Evolutionary conservation across 1,140 invertebrate genomes (phyloP).

Genomic region (Drosophila carrolli): DNA sequence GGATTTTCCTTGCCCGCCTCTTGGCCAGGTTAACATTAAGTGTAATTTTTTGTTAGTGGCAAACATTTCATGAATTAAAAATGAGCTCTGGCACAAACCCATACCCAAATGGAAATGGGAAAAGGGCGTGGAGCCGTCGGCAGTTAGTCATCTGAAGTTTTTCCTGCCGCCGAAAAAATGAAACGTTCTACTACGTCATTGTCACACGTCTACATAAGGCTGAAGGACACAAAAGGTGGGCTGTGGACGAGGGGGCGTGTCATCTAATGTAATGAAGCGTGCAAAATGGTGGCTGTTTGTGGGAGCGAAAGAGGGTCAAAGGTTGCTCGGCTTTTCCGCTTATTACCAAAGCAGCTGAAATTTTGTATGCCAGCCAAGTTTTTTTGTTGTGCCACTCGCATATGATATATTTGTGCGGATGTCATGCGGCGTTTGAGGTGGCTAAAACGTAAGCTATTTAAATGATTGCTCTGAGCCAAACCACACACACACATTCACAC

Average conservation of each 20-base stretch:
- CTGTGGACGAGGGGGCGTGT: constrained; percentile 34
- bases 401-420: constrained; percentile 45
- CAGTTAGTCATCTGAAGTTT: constrained; percentile 60
- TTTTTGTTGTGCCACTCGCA: constrained; percentile 4
- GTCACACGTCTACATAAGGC: constrained; percentile 44
- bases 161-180: constrained; percentile 48
- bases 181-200: constrained; percentile 64
- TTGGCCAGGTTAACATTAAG: constrained; percentile 50
- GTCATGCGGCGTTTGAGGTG: constrained; percentile 32
- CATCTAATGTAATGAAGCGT: constrained; percentile 65
- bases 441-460: constrained; percentile 53
- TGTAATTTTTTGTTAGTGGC: constrained; percentile 67
- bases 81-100: constrained; percentile 8
- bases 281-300: constrained; percentile 13
- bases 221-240: constrained; percentile 8
- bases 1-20: constrained; percentile 11
- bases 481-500: neutral
- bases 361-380: constrained; percentile 44
- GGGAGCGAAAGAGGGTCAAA: constrained; percentile 25
- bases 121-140: constrained; percentile 54
- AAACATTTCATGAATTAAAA: constrained; percentile 67
- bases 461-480: constrained; percentile 39
- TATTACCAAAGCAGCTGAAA: constrained; percentile 32
- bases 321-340: constrained; percentile 34
- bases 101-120: neutral